Conservation (phyloP, 2,797 vertebrate species). For the Enteromius mattozi region DNA sequence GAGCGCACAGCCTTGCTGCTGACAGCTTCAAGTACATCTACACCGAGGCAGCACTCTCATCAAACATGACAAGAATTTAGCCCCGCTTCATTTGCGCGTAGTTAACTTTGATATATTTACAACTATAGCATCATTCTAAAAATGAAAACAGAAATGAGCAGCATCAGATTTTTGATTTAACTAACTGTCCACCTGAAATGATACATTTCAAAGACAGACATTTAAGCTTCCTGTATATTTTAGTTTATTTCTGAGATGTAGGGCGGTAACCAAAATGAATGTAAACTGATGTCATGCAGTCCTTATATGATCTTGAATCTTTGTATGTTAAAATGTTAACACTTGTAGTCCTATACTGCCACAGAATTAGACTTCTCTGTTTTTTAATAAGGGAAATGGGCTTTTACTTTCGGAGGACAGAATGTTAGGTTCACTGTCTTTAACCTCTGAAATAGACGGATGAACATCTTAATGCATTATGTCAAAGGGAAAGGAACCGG, state of each 20-base stretch:
- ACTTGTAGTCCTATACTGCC: neutral
- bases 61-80: slow-evolving; percentile 5
- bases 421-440: slow-evolving; percentile 59
- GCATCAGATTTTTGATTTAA: neutral
- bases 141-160: neutral
- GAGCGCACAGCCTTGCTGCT: slow-evolving; percentile 33
- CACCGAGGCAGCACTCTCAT: neutral
- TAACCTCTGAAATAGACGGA: slow-evolving; percentile 65
- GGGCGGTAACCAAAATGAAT: neutral
- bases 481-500: slow-evolving; percentile 57
- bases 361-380: neutral
- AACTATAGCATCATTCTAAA: neutral
- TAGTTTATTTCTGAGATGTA: slow-evolving; percentile 1
- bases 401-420: slow-evolving; percentile 54
- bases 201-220: neutral
- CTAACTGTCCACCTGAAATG: neutral
- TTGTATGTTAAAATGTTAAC: neutral
- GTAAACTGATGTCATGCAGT: neutral
- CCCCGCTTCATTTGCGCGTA: neutral
- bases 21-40: slow-evolving; percentile 40
- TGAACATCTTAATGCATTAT: slow-evolving; percentile 44
- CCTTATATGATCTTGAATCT: neutral
- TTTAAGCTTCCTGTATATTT: neutral
- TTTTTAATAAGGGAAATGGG: neutral
- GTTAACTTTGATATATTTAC: neutral